Evolutionary conservation across 2,888 invertebrate genomes (phyloP).

Genomic region (Dasysyrphus tricinctus): DNA sequence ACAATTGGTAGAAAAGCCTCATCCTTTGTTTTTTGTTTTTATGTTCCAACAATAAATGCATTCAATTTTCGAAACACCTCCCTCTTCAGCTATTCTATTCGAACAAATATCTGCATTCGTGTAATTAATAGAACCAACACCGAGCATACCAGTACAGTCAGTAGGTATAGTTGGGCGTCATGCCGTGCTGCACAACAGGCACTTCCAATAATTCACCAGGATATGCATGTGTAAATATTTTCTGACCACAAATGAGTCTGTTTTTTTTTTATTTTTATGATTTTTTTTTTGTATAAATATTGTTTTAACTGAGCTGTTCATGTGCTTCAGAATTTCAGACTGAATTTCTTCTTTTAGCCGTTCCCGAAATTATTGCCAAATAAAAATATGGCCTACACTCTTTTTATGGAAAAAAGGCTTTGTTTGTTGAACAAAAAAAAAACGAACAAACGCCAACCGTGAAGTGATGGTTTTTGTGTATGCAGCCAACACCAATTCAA

Average conservation of each 20-base stretch:
- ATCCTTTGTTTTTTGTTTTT: neutral
- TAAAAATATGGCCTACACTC: slow-evolving; percentile 66
- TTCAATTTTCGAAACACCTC: slow-evolving; percentile 67
- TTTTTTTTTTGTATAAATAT: slow-evolving; percentile 10
- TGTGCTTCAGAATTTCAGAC: slow-evolving; percentile 40
- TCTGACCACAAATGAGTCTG: slow-evolving; percentile 73
- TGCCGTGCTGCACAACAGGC: slow-evolving; percentile 69
- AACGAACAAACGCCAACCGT: slow-evolving; percentile 13
- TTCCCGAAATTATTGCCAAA: slow-evolving; percentile 73
- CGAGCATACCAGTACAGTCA: slow-evolving; percentile 20
- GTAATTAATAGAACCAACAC: slow-evolving; percentile 72
- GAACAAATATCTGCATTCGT: slow-evolving; percentile 67
- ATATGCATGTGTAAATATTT: slow-evolving; percentile 75
- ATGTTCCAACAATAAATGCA: slow-evolving; percentile 2
- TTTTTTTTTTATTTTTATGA: slow-evolving; percentile 35
- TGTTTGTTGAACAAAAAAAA: slow-evolving; percentile 12
- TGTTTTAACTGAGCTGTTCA: slow-evolving; percentile 40
- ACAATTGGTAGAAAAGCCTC: neutral
- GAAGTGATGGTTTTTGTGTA: slow-evolving; percentile 19
- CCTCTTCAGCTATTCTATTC: slow-evolving; percentile 2
- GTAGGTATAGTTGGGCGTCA: slow-evolving; percentile 26
- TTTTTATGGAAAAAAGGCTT: slow-evolving; percentile 7
- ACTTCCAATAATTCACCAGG: slow-evolving; percentile 72
- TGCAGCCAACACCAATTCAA: slow-evolving; percentile 27
- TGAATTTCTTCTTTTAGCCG: slow-evolving; percentile 54